Conservation (phyloP, 1,140 invertebrate species). For the Goniozus legneri region DNA sequence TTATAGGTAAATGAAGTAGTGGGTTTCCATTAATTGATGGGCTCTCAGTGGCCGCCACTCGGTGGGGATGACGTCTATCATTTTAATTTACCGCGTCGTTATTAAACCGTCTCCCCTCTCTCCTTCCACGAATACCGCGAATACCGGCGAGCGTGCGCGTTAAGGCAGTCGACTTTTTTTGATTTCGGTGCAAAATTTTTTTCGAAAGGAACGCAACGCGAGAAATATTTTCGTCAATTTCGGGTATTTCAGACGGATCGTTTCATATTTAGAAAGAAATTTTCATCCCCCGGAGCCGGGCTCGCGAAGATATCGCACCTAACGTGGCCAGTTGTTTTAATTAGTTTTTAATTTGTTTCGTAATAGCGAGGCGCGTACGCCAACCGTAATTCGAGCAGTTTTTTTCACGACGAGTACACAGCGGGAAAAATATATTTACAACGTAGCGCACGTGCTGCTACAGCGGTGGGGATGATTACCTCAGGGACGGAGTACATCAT, state of each 20-base stretch:
- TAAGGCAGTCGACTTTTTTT: too few species aligned
- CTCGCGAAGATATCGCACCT: not conserved
- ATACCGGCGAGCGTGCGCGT: too few species aligned
- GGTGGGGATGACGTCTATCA: slow-evolving; percentile 48
- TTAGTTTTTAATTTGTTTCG: slow-evolving; percentile 47
- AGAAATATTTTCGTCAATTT: too few species aligned
- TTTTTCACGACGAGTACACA: slow-evolving; percentile 21
- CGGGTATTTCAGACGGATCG: too few species aligned
- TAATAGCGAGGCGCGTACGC: slow-evolving; percentile 35
- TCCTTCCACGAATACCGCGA: too few species aligned
- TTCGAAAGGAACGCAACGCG: too few species aligned
- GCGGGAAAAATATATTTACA: too few species aligned
- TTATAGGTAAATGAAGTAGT: slow-evolving; percentile 49
- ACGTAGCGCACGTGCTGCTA: too few species aligned
- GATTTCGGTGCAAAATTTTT: too few species aligned
- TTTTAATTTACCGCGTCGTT: slow-evolving; percentile 49
- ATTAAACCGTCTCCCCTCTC: slow-evolving; percentile 36
- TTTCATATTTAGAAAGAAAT: too few species aligned
- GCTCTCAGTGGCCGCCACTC: slow-evolving; percentile 48
- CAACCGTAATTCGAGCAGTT: slow-evolving; percentile 37
- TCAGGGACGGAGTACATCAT: slow-evolving; percentile 39
- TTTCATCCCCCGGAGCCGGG: too few species aligned
- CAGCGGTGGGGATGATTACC: slow-evolving; percentile 22
- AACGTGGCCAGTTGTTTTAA: slow-evolving; percentile 33
- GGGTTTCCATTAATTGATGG: slow-evolving; percentile 50